A percentile compares a stretch with the other conserved stretches of the same genome.
phyloP scores from a whole-genome alignment of 2,797 vertebrate genomes.

The Gymnoscopelus braueri region DNA sequence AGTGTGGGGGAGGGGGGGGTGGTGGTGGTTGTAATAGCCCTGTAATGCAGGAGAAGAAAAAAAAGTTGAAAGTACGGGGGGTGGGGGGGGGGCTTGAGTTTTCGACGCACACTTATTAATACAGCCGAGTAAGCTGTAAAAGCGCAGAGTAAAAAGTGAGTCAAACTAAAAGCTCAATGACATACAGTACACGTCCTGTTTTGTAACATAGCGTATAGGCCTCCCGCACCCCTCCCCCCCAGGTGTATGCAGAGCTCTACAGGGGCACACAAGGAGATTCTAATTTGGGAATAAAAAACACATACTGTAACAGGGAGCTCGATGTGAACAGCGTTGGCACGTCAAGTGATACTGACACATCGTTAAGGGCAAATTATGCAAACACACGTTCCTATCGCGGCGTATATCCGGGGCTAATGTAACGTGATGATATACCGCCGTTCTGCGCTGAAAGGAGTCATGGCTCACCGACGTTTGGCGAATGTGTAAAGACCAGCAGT shows the following conservation, averaged over 20 bases:
- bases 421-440: conserved; percentile 28
- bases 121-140: conserved; percentile 19
- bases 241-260: too few relatives aligned
- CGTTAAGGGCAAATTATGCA: too few relatives aligned
- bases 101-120: neutral
- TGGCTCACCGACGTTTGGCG: too few relatives aligned
- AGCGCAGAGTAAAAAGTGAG: neutral
- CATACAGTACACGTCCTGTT: conserved; percentile 28
- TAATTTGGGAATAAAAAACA: neutral
- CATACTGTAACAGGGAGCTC: conserved; percentile 11
- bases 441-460: conserved; percentile 7
- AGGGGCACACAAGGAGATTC: too few relatives aligned
- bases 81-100: too few relatives aligned
- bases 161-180: conserved; percentile 26
- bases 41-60: too few relatives aligned
- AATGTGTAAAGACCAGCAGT: too few relatives aligned
- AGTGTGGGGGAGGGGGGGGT: too few relatives aligned
- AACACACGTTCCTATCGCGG: conserved; percentile 31
- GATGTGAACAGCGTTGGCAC: conserved; percentile 33
- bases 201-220: conserved; percentile 17
- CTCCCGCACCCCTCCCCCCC: too few relatives aligned
- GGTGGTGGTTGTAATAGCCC: too few relatives aligned
- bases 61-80: too few relatives aligned
- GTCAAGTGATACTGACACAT: neutral
- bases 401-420: conserved; percentile 16